phyloP scores from a whole-genome alignment of 2,888 invertebrate genomes.

The Aleiodes leptofemur region DNA sequence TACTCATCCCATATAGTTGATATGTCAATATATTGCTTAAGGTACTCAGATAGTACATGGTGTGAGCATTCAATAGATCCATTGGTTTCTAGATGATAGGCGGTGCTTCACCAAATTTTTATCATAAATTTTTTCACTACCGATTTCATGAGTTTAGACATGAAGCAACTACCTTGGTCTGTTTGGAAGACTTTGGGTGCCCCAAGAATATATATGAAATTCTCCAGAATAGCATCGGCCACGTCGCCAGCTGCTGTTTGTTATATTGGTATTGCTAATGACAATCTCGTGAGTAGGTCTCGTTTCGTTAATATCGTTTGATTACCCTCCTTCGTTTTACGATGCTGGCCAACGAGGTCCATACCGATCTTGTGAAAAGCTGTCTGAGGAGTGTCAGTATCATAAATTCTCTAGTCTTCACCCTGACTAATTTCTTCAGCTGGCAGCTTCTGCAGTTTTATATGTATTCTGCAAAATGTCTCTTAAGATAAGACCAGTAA shows the following conservation, averaged over 20 bases:
- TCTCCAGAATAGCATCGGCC: conserved; percentile 30
- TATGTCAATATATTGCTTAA: conserved; percentile 46
- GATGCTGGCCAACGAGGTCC: conserved; percentile 36
- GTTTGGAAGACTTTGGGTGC: conserved; percentile 41
- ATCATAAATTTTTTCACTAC: conserved; percentile 43
- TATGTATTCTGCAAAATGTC: conserved; percentile 37
- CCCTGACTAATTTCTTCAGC: conserved; percentile 41
- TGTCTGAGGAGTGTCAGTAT: conserved; percentile 43
- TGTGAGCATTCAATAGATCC: conserved; percentile 51
- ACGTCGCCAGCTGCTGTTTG: conserved; percentile 21
- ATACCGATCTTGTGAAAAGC: conserved; percentile 43
- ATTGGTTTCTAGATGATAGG: conserved; percentile 46
- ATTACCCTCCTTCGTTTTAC: background rate
- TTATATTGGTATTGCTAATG: conserved; percentile 34
- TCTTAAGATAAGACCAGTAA: conserved; percentile 49
- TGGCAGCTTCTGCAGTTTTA: conserved; percentile 51
- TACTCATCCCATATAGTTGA: conserved; percentile 44
- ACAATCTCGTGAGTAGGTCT: conserved; percentile 42
- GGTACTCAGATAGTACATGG: conserved; percentile 49
- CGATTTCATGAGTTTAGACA: conserved; percentile 34
- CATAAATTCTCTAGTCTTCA: background rate
- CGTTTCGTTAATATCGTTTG: conserved; percentile 39
- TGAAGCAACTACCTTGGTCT: conserved; percentile 42
- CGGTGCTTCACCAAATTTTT: conserved; percentile 29
- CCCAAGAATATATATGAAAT: conserved; percentile 27